Evolutionary conservation across 2,888 invertebrate genomes (phyloP), one percentile per base, ranked within the genome.

Genomic region (Atrina japonica): DNA sequence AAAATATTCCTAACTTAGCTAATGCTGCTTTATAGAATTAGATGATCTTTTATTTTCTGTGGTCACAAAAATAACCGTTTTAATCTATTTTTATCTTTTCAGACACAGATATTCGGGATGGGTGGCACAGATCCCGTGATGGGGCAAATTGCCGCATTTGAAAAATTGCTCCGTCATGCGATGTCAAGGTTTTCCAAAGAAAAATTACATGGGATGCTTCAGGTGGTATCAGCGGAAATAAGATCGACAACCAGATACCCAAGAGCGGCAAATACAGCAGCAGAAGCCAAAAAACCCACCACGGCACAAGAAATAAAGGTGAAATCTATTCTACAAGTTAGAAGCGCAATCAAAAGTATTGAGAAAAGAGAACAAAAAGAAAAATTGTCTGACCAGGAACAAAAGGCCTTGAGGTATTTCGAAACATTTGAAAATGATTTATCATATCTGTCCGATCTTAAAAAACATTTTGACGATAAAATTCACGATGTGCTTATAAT

Each of bases 101-200:
- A 72, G 71, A 67, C 71, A 29, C 71, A 66, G 18, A 61, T 63
- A 43, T 43, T 64, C 25, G 66, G 40, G 11, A 35, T 45, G 11
- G 30, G 23, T 18, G 56, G 56, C 30, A 69, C 77, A 29, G 74
- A 76, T 25, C 71, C 68, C 18, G 74, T 82, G 23, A 71, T 78
- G 41, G 77, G 73, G n/a, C 84, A 86, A 60, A 73, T 87, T 27
- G 66, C 79, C 6, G 85, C 84, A 18, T 86, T 84, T 59, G 84
- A 87, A 69, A 80, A 82, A 53, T 76, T 86, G 18, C 77, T 85
- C 3, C 81, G 81, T 41, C 84, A 85, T 70, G 79, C 85, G 7
- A 84, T 86, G 60, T 82, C 83, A n/a, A 66, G 81, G 49, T 86
- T 84, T 75, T 86, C 85, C 7, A 83, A 75, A 49, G 85, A 86